A percentile compares a stretch with the other conserved stretches of the same genome.
These are phyloP conservation scores for Lanius collurio DNA, from an alignment of 2,113 vertebrate species.

Conservation along the genomic window DNA sequence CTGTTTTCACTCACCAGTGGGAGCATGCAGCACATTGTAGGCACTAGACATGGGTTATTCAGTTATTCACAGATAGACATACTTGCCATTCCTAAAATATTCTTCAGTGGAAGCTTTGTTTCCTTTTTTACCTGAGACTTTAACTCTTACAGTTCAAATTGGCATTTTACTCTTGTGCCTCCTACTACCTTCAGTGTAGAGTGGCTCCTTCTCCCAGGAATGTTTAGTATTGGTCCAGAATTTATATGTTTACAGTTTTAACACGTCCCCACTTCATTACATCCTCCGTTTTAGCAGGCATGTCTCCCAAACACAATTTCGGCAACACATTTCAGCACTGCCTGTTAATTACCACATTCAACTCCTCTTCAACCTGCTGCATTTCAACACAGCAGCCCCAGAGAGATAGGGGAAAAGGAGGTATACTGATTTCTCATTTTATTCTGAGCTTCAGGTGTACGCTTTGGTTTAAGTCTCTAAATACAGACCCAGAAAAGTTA, in stretches of 20 bases:
- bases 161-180: neutral
- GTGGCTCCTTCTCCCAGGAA: neutral
- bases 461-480: neutral
- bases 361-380: neutral
- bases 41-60: fast-evolving
- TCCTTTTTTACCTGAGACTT: neutral
- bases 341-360: neutral
- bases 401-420: neutral
- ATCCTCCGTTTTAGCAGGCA: neutral
- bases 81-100: neutral
- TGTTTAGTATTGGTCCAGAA: neutral
- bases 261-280: neutral
- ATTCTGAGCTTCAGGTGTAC: neutral
- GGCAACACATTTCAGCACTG: neutral
- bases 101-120: neutral
- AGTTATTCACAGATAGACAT: neutral
- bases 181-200: neutral
- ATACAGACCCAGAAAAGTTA: neutral
- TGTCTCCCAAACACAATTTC: neutral
- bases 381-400: neutral
- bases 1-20: neutral
- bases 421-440: neutral
- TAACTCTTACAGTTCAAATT: neutral
- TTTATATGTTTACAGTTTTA: neutral
- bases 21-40: neutral